These are phyloP conservation scores for Hypselothyrea guttata DNA, from an alignment of 2,888 invertebrate genomes.

Conservation along the genomic window DNA sequence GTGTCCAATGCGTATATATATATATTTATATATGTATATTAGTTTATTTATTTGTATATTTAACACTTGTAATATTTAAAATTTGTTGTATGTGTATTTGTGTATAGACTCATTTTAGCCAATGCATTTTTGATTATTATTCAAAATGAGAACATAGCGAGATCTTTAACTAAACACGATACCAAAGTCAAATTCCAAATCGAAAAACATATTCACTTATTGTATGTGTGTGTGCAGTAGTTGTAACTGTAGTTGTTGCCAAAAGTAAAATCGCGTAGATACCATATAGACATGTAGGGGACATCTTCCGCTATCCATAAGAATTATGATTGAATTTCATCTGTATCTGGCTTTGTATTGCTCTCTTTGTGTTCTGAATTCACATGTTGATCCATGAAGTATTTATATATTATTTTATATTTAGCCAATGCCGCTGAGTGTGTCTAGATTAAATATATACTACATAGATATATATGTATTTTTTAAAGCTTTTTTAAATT, in stretches of 20 bases:
- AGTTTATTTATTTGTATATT: slow-evolving; percentile 21
- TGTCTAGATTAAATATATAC: slow-evolving; percentile 35
- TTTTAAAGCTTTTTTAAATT: slow-evolving; percentile 65
- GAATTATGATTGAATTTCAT: not conserved
- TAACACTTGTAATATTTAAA: slow-evolving; percentile 16
- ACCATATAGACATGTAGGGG: slow-evolving; percentile 18
- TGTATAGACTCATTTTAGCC: slow-evolving; percentile 55
- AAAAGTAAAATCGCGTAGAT: slow-evolving; percentile 29
- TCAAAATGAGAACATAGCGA: slow-evolving; percentile 17
- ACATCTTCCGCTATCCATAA: slow-evolving; percentile 36
- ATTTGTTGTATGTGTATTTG: not conserved
- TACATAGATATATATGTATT: slow-evolving; percentile 39
- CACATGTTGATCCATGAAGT: slow-evolving; percentile 49
- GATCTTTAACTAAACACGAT: slow-evolving; percentile 31
- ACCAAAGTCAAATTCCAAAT: slow-evolving; percentile 65
- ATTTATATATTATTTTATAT: slow-evolving; percentile 60
- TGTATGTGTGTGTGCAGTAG: slow-evolving; percentile 35
- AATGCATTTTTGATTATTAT: slow-evolving; percentile 69
- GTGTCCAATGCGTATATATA: slow-evolving; percentile 55
- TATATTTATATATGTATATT: slow-evolving; percentile 14
- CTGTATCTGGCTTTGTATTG: slow-evolving; percentile 25
- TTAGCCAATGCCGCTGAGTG: slow-evolving; percentile 20
- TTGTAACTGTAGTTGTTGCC: slow-evolving; percentile 68
- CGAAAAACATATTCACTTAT: slow-evolving; percentile 25
- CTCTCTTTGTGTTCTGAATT: slow-evolving; percentile 40